Evolutionary conservation across 2,888 invertebrate species (phyloP).

Genomic region (Lithophane leautieri): DNA sequence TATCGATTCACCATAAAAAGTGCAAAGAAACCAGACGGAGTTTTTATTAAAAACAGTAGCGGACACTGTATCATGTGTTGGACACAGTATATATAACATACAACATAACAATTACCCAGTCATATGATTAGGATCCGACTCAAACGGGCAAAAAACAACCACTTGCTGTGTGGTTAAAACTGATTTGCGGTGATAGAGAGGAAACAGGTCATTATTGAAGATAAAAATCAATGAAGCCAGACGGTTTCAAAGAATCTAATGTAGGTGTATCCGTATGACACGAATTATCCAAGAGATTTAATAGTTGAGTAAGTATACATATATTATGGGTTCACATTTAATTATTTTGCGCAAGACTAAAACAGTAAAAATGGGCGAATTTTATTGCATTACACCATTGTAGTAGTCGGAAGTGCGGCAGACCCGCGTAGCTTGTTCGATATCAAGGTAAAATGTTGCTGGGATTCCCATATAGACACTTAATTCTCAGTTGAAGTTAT

Average conservation of each 20-base stretch:
- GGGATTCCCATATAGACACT: conserved; percentile 6
- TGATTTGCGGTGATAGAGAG: conserved; percentile 44
- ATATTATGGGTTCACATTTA: conserved; percentile 15
- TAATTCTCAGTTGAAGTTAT: neutral
- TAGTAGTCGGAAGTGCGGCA: conserved; percentile 32
- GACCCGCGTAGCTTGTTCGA: conserved; percentile 35
- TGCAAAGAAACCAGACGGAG: conserved; percentile 29
- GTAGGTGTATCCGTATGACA: conserved; percentile 12
- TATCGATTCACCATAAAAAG: conserved; percentile 29
- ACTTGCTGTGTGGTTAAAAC: conserved; percentile 36
- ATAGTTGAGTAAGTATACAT: neutral
- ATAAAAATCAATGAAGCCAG: conserved; percentile 46
- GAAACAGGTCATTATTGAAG: conserved; percentile 46
- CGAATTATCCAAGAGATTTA: conserved; percentile 18
- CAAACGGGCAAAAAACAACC: conserved; percentile 39
- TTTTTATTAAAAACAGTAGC: conserved; percentile 56
- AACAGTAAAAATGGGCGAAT: conserved; percentile 7
- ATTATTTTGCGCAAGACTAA: neutral
- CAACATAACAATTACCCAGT: conserved; percentile 49
- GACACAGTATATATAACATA: conserved; percentile 46
- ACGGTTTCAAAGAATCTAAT: conserved; percentile 20
- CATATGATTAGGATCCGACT: conserved; percentile 48
- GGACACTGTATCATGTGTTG: conserved; percentile 40
- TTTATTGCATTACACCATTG: conserved; percentile 16
- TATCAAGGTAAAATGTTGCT: conserved; percentile 22